Base-by-base conservation (phyloP, 2,888 invertebrate species). In the Melanophora roralis region DNA sequence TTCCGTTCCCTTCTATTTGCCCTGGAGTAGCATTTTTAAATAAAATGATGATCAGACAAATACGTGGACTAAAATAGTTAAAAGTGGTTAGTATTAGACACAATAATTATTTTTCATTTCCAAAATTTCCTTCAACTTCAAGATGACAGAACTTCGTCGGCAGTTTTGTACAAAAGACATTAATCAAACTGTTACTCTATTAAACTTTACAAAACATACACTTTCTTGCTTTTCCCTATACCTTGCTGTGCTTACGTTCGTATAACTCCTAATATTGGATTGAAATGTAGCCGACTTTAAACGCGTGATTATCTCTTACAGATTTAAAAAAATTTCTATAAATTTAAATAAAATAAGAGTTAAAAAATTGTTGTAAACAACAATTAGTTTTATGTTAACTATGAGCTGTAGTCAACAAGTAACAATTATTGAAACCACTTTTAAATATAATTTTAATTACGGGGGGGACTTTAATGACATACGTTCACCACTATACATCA, bases 401-500 rank as follows among this genome's bases (percentile, higher is more conserved):
- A 55, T 72, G 55, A 51, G 23, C 55, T 49, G 53, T 34, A 62
- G 40, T 62, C 47, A 55, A 68, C 55, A 73, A 38, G 78, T 73
- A 62, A 62, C 55, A 57, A 78, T 57, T 64, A 73, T 62, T 67
- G 21, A 67, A 78, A 78, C 67, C 68, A 62, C 72, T 72, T 68
- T 62, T 34, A 51, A 73, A 73, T 49, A 64, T 45, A 72, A 36
- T 62, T 45, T 36, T 49, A 34, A 43, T 34, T n/a, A 62, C 47
- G 67, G 47, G 7, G 67, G 47, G 7, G 59, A 55, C 38, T 60
- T 60, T 55, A 73, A 73, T 53, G 49, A 78, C 67, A 68, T 36
- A 73, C 62, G 53, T 14, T 32, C 47, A 16, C 51, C 34, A 7
- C 12, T 55, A 36, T 23, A 19, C 11, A 43, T 40, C 45, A 14